Percentiles rank a stretch among this genome's conserved stretches.
phyloP scores from a whole-genome alignment of 2,888 invertebrate species.

The Lepidochrysops patricia region DNA sequence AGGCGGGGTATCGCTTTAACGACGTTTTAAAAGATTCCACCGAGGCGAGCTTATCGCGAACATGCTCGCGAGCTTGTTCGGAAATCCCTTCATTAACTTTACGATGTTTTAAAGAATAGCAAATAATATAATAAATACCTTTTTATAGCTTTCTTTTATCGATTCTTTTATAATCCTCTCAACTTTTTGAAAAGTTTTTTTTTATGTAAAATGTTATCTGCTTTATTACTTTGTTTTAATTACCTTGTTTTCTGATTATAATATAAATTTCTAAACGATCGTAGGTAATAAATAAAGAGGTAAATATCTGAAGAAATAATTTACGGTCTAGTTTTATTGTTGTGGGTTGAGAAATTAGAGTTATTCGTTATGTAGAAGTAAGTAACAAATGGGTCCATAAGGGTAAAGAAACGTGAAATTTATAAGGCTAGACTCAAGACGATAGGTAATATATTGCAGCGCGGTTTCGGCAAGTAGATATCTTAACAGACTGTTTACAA shows the following conservation, averaged over 20 bases:
- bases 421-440: background rate
- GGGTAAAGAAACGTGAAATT: background rate
- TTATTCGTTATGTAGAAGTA: background rate
- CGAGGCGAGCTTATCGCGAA: slow-evolving; percentile 65
- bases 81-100: slow-evolving; percentile 73
- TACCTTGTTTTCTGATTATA: too few species aligned
- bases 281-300: too few species aligned
- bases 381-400: background rate
- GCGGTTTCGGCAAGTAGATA: background rate
- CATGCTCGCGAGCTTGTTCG: slow-evolving; percentile 58
- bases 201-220: slow-evolving; percentile 3
- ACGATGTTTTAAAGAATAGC: slow-evolving; percentile 68
- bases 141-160: slow-evolving; percentile 2
- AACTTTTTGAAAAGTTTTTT: slow-evolving; percentile 21
- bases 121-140: slow-evolving; percentile 66
- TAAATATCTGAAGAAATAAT: too few species aligned
- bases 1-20: slow-evolving; percentile 66
- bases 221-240: background rate
- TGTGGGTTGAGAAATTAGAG: background rate
- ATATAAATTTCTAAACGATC: too few species aligned
- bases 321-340: background rate
- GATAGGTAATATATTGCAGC: background rate
- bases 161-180: slow-evolving; percentile 49
- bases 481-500: background rate
- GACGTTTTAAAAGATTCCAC: slow-evolving; percentile 71